Evolutionary conservation across 2,888 invertebrate species (phyloP).

Genomic region (Yponomeuta sedellus): DNA sequence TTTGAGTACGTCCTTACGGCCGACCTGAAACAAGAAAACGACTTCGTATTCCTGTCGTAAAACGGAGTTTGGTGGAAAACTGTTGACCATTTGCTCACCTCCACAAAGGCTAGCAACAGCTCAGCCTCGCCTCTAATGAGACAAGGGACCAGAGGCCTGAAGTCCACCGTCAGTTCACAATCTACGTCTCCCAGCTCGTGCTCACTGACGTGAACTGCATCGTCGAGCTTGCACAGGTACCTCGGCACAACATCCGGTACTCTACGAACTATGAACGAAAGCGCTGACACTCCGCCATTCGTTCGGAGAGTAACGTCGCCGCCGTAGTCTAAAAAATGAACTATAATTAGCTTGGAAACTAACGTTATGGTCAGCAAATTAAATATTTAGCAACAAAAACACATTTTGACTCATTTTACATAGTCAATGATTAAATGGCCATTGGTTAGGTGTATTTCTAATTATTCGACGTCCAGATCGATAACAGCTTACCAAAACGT

Average conservation of each 20-base stretch:
- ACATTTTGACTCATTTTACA: too few species aligned
- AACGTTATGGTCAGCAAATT: not conserved
- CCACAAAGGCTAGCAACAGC: constrained; percentile 82
- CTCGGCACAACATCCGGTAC: constrained; percentile 89
- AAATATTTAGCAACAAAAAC: too few species aligned
- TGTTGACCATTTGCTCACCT: constrained; percentile 49
- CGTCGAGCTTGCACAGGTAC: constrained; percentile 82
- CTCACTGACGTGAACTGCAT: constrained; percentile 86
- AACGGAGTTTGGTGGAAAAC: not conserved
- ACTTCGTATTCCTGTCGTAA: not conserved
- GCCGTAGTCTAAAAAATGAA: constrained; percentile 76
- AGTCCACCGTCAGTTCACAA: constrained; percentile 82
- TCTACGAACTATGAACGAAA: constrained; percentile 88
- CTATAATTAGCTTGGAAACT: not conserved
- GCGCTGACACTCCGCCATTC: constrained; percentile 86
- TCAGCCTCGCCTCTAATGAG: constrained; percentile 81
- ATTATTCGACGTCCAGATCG: too few species aligned
- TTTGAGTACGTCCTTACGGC: constrained; percentile 85
- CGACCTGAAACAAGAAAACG: constrained; percentile 67
- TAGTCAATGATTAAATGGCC: too few species aligned
- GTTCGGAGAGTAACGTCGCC: constrained; percentile 89
- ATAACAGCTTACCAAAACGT: too few species aligned
- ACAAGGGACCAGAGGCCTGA: constrained; percentile 78
- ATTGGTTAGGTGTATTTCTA: too few species aligned
- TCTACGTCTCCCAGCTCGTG: constrained; percentile 92